phyloP scores from a whole-genome alignment of 2,888 invertebrate genomes.

The Philopedon plagiatum region DNA sequence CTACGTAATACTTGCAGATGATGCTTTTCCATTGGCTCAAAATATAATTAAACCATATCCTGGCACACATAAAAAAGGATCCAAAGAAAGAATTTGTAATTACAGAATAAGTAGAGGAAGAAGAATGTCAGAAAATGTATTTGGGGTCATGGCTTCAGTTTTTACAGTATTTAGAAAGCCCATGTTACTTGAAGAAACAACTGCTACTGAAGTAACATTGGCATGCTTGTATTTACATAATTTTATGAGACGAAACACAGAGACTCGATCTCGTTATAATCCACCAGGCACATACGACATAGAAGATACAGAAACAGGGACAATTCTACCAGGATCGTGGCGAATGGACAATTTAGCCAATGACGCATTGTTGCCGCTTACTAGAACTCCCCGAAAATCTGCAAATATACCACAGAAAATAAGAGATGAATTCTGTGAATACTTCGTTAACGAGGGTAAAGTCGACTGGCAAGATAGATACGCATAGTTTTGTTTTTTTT shows the following conservation, averaged over 20 bases:
- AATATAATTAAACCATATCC: slow-evolving; percentile 10
- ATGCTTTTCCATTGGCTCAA: slow-evolving; percentile 8
- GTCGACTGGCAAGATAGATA: slow-evolving; percentile 4
- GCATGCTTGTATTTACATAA: background rate
- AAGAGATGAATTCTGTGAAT: slow-evolving; percentile 11
- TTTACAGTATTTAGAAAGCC: background rate
- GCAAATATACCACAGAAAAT: background rate
- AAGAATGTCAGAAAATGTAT: slow-evolving; percentile 11
- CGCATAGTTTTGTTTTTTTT: no score
- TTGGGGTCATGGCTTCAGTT: background rate
- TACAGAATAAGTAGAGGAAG: slow-evolving; percentile 2
- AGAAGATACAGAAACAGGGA: slow-evolving; percentile 4
- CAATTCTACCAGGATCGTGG: background rate
- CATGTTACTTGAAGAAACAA: background rate
- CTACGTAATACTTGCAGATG: slow-evolving; percentile 13
- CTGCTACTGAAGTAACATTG: slow-evolving; percentile 2
- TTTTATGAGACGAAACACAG: slow-evolving; percentile 5
- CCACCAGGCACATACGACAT: slow-evolving; percentile 12
- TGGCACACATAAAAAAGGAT: background rate
- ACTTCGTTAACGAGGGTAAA: slow-evolving; percentile 5
- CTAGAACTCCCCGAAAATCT: slow-evolving; percentile 1
- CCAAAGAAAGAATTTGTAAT: slow-evolving; percentile 7
- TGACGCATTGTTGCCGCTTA: background rate
- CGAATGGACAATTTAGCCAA: slow-evolving; percentile 4
- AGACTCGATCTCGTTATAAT: background rate